A percentile compares a stretch with the other conserved stretches of the same genome.
These are phyloP conservation scores for Tridacna crocea DNA, from an alignment of 2,888 invertebrate genomes.

Conservation along the genomic window DNA sequence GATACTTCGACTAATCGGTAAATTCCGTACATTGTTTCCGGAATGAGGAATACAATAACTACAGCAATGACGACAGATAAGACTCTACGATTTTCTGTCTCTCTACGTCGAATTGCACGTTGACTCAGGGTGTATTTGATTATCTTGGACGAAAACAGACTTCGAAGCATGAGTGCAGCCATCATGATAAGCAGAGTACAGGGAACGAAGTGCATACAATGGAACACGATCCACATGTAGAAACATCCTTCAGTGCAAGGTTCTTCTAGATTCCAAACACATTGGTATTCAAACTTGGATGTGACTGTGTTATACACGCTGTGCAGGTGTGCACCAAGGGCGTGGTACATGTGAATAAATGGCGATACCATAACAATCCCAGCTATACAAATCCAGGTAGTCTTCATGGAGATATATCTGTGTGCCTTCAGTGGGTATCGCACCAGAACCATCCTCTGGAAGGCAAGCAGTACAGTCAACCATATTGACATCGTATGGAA, in stretches of 20 bases:
- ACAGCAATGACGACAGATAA: constrained; percentile 49
- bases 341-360: constrained; percentile 31
- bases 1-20: constrained; percentile 33
- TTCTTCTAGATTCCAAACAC: constrained; percentile 29
- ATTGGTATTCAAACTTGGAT: background rate
- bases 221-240: constrained; percentile 29
- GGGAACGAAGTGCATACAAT: constrained; percentile 42
- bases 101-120: background rate
- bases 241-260: constrained; percentile 25
- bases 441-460: constrained; percentile 54
- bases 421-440: constrained; percentile 40
- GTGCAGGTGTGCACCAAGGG: constrained; percentile 20
- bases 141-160: background rate
- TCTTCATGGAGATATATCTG: constrained; percentile 11
- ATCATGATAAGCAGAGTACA: constrained; percentile 42
- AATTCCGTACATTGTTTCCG: constrained; percentile 59
- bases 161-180: constrained; percentile 38
- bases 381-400: constrained; percentile 5
- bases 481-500: constrained; percentile 59
- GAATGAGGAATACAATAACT: constrained; percentile 55
- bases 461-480: constrained; percentile 53
- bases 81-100: constrained; percentile 39
- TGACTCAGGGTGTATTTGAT: background rate
- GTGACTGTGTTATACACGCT: background rate
- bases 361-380: constrained; percentile 30